Base-by-base conservation (phyloP, 1,140 invertebrate species). In the Cotesia chilonis region DNA sequence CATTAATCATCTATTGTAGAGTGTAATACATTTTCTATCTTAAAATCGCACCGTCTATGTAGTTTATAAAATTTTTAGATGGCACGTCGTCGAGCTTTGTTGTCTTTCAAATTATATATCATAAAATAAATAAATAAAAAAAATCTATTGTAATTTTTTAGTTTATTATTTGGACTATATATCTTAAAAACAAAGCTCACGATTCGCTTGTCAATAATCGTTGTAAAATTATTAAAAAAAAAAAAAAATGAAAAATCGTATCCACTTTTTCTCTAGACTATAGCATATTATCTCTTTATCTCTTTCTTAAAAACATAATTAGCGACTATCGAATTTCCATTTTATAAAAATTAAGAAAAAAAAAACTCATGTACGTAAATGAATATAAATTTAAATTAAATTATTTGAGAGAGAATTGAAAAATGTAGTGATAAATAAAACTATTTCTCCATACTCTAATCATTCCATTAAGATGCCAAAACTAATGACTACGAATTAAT, bases 31-130 rank as follows among this genome's bases (percentile, higher is more conserved):
- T 71, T 75, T 75, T 75, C 67, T 79, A 7, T 47, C 41, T 47
- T 47, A 9, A 70, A 77, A 74, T 73, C 73, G 74, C 75, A 75
- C 74, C 70, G 72, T 79, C 74, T 79, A 72, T 75, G 73, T 55
- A 65, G 70, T 73, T 69, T 70, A 41, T 77, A 77, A 75, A 35
- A 35, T 69, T 67, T 28, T 73, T 76, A 79, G 75, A 47, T 57
- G 63, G 59, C 63, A 57, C 47, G 72, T 76, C 67, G 59, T 74
- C 66, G 66, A 74, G 75, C 73, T 70, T 74, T 68, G 38, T 59
- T 54, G n/a, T 7, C 17, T 57, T 17, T 37, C 55, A 64, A 41
- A 14, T 66, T 51, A 38, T 36, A 5, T 12, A 59, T 66, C 37
- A 63, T 28, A 28, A 28, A 28, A 28, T 28, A 28, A 28, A 28